A percentile compares a stretch with the other conserved stretches of the same genome.
phyloP scores from a whole-genome alignment of 2,113 vertebrate genomes.

The Gadus macrocephalus region DNA sequence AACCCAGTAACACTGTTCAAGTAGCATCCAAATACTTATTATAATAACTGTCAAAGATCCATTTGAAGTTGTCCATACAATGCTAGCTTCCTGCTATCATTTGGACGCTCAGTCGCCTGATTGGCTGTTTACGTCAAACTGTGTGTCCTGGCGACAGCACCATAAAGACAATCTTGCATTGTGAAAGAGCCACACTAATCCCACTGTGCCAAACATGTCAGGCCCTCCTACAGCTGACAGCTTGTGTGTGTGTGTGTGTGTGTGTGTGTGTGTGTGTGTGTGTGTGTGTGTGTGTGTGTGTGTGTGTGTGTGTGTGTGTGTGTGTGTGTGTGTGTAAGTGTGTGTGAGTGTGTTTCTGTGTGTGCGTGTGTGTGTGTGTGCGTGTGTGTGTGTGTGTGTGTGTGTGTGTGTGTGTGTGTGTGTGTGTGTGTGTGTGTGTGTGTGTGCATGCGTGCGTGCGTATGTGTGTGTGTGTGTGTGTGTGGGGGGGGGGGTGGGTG shows the following conservation, averaged over 20 bases:
- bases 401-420: conserved; percentile 39
- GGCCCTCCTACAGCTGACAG: conserved; percentile 63
- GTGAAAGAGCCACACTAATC: conserved; percentile 68
- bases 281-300: conserved; percentile 4
- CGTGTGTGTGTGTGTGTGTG: conserved; percentile 22
- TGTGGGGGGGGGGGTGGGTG: conserved; percentile 28
- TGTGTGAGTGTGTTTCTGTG: not conserved
- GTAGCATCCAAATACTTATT: no score
- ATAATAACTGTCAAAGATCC: no score
- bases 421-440: not conserved
- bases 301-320: not conserved
- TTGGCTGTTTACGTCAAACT: conserved; percentile 18
- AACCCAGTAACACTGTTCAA: no score
- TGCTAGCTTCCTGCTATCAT: not conserved
- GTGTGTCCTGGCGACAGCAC: conserved; percentile 32
- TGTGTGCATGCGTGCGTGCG: not conserved
- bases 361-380: not conserved
- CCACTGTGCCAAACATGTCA: conserved; percentile 70
- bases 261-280: conserved; percentile 28
- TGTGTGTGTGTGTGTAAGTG: not conserved
- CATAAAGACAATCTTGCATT: conserved; percentile 69
- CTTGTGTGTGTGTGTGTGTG: conserved; percentile 46
- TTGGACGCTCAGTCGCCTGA: not conserved
- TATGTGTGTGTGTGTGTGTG: conserved; percentile 33
- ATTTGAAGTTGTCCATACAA: no score